Conservation (phyloP, 1,140 invertebrate species). For the Papilio glaucus region DNA sequence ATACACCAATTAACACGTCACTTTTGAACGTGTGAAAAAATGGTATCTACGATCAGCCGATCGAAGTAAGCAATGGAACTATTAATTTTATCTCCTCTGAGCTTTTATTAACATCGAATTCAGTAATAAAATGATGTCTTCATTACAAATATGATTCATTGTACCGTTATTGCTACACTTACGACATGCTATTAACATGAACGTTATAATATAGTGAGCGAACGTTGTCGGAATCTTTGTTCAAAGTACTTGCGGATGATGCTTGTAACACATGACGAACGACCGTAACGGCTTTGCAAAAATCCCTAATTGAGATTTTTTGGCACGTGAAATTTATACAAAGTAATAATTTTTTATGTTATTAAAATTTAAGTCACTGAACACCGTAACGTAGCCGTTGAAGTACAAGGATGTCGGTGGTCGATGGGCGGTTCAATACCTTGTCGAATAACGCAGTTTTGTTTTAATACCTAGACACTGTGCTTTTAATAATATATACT, state of each 20-base stretch:
- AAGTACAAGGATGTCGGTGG: too few species aligned
- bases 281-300: constrained; percentile 45
- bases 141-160: constrained; percentile 17
- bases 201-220: background rate
- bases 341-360: too few species aligned
- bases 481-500: background rate
- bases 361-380: too few species aligned
- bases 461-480: background rate
- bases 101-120: background rate
- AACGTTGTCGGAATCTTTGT: constrained; percentile 16
- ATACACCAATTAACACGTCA: too few species aligned
- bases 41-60: too few species aligned
- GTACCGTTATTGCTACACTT: background rate
- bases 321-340: constrained; percentile 55
- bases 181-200: constrained; percentile 8
- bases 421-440: background rate
- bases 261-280: constrained; percentile 23
- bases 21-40: too few species aligned
- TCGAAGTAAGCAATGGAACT: too few species aligned
- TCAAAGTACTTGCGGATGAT: constrained; percentile 14
- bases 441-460: background rate
- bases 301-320: constrained; percentile 52
- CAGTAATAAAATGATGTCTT: background rate
- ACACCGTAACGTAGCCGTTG: too few species aligned
- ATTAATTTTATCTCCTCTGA: too few species aligned